Base-by-base conservation (phyloP, 1,140 invertebrate genomes). In the Drosophila baimaii region DNA sequence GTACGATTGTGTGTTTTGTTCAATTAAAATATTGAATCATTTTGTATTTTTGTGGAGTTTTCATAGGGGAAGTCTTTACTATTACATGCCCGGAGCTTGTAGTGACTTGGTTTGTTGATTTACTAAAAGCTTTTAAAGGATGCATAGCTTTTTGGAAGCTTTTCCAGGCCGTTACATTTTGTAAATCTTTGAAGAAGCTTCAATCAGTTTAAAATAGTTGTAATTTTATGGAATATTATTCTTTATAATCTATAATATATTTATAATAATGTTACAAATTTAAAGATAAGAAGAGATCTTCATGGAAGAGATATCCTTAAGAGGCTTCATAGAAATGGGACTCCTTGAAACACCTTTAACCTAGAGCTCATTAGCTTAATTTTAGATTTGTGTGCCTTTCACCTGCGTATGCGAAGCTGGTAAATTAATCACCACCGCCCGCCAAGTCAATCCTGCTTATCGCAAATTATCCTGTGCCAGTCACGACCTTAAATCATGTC, bases 1-100 rank as follows among this genome's bases (percentile, higher is more conserved):
- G 75, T 77, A 69, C 52, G 75, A 76, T 69, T 77, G 49, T 77
- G 74, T 77, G 75, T 77, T 77, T 77, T 72, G 66, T 72, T 77
- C 56, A 75, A 75, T 75, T 49, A 74, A 75, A 75, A 71, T 37
- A 72, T 72, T 72, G 51, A 74, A 37, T 46, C 33, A 69, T 70
- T 72, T 72, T 76, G 63, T 76, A 56, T 47, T 65, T n/a, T 17
- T 35, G 2, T 2, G 3, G 12, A 1, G 3, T 37, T 69, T 70
- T 27, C 1, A 0, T 21, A 15, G 1, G 15, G 39, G 12, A 58
- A 44, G 37, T 43, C 0, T 13, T 9, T 7, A 6, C 12, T 35
- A 9, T 35, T 19, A 15, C 1, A 3, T 5, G 21, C 8, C 3
- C 3, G 2, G 23, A 33, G 12, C 29, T 15, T 15, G 12, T 19